Evolutionary conservation across 1,140 invertebrate species (phyloP).

Genomic region (Drosophila azteca): DNA sequence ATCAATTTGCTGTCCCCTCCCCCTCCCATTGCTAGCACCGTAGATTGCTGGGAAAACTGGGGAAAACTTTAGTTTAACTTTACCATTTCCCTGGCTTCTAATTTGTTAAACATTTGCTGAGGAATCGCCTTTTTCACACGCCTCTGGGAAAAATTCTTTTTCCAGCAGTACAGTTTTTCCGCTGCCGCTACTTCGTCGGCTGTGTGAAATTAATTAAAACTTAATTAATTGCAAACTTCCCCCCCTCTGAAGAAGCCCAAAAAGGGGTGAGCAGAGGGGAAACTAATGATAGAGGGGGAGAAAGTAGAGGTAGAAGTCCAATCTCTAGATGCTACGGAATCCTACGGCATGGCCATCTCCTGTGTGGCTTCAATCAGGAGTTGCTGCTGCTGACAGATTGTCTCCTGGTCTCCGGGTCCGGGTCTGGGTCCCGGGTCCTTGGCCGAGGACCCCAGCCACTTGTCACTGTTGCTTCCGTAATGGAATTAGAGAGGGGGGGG

Average conservation of each 20-base stretch:
- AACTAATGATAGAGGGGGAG: slow-evolving; percentile 33
- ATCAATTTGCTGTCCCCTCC: slow-evolving; percentile 42
- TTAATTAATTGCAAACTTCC: slow-evolving; percentile 78
- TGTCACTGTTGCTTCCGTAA: slow-evolving; percentile 82
- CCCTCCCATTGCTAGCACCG: neutral
- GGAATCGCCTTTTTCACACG: slow-evolving; percentile 63
- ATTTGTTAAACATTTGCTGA: slow-evolving; percentile 62
- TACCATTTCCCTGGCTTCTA: slow-evolving; percentile 48
- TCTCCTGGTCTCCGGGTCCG: slow-evolving; percentile 10
- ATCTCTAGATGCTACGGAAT: slow-evolving; percentile 5
- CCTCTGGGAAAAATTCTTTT: slow-evolving; percentile 42
- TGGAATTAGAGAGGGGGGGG: slow-evolving; percentile 63
- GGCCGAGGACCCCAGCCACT: slow-evolving; percentile 57
- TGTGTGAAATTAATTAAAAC: slow-evolving; percentile 76
- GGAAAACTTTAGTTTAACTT: slow-evolving; percentile 34
- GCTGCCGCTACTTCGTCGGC: neutral
- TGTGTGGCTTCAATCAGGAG: slow-evolving; percentile 58
- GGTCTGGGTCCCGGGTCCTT: slow-evolving; percentile 19
- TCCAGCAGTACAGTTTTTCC: slow-evolving; percentile 20
- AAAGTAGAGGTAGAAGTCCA: slow-evolving; percentile 16
- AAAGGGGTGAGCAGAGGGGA: slow-evolving; percentile 3
- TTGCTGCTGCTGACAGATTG: slow-evolving; percentile 52
- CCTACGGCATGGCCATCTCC: too few species aligned
- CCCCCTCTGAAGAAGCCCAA: slow-evolving; percentile 3
- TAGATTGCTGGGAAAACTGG: neutral